Evolutionary conservation across 2,888 invertebrate species (phyloP).

Genomic region (Oxyscelio sp.): DNA sequence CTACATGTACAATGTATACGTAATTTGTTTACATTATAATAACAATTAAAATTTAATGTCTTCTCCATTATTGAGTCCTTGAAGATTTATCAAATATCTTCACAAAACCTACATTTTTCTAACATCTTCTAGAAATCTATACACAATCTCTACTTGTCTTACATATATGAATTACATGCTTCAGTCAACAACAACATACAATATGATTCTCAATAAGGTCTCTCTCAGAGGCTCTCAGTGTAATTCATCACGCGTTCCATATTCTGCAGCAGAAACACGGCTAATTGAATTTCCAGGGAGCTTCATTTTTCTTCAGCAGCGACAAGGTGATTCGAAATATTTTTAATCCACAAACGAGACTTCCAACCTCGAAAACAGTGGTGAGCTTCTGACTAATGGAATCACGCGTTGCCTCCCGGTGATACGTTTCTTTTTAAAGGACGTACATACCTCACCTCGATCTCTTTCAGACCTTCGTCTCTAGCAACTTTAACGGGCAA

Average conservation of each 20-base stretch:
- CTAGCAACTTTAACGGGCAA: conserved; percentile 71
- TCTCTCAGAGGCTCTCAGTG: too few relatives aligned
- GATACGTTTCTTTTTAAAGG: conserved; percentile 78
- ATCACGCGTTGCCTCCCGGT: conserved; percentile 84
- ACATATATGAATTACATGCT: too few relatives aligned
- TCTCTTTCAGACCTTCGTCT: conserved; percentile 46
- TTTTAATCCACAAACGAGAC: conserved; percentile 77
- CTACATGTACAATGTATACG: too few relatives aligned
- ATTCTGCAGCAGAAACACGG: conserved; percentile 29
- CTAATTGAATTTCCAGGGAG: conserved; percentile 48
- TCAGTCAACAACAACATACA: too few relatives aligned
- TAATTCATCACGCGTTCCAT: conserved; percentile 53
- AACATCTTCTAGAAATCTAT: too few relatives aligned
- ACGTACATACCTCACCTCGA: conserved; percentile 48
- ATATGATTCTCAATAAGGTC: too few relatives aligned
- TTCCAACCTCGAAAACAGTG: conserved; percentile 79
- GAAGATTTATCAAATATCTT: too few relatives aligned
- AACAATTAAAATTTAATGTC: too few relatives aligned
- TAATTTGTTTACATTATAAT: too few relatives aligned
- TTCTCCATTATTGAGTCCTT: too few relatives aligned
- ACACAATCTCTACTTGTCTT: too few relatives aligned
- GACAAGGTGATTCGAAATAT: conserved; percentile 48
- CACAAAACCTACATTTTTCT: too few relatives aligned
- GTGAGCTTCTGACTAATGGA: conserved; percentile 85
- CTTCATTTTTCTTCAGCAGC: conserved; percentile 41